These are phyloP conservation scores for Drosophila orosa DNA, from an alignment of 1,140 invertebrate species.

Conservation along the genomic window DNA sequence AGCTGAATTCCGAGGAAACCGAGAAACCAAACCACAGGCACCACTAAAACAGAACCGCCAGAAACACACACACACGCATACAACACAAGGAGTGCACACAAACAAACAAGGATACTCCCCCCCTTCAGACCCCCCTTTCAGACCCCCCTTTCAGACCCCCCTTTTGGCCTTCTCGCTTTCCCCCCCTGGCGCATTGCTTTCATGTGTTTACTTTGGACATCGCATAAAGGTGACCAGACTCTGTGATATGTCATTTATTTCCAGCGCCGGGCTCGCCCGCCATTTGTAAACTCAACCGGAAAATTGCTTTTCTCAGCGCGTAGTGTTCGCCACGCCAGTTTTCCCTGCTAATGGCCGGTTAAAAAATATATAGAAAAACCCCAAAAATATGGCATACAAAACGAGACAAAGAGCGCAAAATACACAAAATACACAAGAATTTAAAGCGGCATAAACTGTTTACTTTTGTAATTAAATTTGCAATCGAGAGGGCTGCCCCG, in stretches of 20 bases:
- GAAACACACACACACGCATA: slow-evolving; percentile 15
- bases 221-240: slow-evolving; percentile 75
- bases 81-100: slow-evolving; percentile 13
- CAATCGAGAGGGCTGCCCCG: slow-evolving; percentile 21
- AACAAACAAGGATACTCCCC: slow-evolving; percentile 18
- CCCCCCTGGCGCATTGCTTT: slow-evolving; percentile 15
- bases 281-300: slow-evolving; percentile 77
- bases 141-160: neutral
- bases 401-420: neutral
- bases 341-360: slow-evolving; percentile 38
- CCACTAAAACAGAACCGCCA: slow-evolving; percentile 25
- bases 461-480: slow-evolving; percentile 69
- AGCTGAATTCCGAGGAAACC: neutral
- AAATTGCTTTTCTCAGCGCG: slow-evolving; percentile 79
- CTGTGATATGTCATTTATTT: slow-evolving; percentile 79
- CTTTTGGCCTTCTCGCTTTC: neutral
- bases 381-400: slow-evolving; percentile 30
- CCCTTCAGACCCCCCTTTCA: neutral
- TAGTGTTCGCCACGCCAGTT: slow-evolving; percentile 26
- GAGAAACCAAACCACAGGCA: slow-evolving; percentile 17
- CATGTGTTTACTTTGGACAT: slow-evolving; percentile 65
- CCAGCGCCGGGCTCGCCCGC: slow-evolving; percentile 54
- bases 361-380: slow-evolving; percentile 23
- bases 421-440: neutral
- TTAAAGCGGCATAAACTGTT: slow-evolving; percentile 40